Evolutionary conservation across 2,797 vertebrate genomes (phyloP).

Genomic region (Ctenopoma kingsleyae): DNA sequence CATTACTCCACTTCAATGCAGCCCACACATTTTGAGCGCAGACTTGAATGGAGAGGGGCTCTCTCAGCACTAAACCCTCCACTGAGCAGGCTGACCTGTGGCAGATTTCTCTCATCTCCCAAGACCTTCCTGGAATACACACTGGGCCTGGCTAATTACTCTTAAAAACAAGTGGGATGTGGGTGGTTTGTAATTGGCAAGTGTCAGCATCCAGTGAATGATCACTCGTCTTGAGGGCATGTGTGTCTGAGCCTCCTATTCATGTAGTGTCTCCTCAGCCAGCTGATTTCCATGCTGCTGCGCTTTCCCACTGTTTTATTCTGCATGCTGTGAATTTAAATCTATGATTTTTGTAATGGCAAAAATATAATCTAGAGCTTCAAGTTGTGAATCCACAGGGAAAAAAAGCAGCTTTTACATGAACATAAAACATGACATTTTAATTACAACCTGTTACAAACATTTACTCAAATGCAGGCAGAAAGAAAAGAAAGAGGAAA

Average conservation of each 20-base stretch:
- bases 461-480: slow-evolving; percentile 2
- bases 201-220: slow-evolving; percentile 74
- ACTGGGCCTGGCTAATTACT: slow-evolving; percentile 76
- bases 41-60: slow-evolving; percentile 72
- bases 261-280: slow-evolving; percentile 50
- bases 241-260: slow-evolving; percentile 64
- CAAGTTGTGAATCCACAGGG: slow-evolving; percentile 3
- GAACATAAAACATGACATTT: neutral
- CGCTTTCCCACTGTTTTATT: slow-evolving; percentile 36
- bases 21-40: slow-evolving; percentile 71
- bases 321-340: slow-evolving; percentile 22
- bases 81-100: slow-evolving; percentile 76
- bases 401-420: neutral
- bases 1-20: slow-evolving; percentile 73
- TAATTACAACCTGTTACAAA: slow-evolving; percentile 10
- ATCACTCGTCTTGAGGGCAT: slow-evolving; percentile 70
- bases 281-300: slow-evolving; percentile 39
- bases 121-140: slow-evolving; percentile 67
- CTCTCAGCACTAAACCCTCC: slow-evolving; percentile 68
- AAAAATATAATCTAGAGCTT: slow-evolving; percentile 12
- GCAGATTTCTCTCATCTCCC: slow-evolving; percentile 70
- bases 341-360: slow-evolving; percentile 1
- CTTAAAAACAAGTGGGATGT: slow-evolving; percentile 80
- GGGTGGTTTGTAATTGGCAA: slow-evolving; percentile 76
- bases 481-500: neutral